These are phyloP conservation scores for Actenoides lindsayi DNA, from an alignment of 2,113 vertebrate species.

Conservation along the genomic window DNA sequence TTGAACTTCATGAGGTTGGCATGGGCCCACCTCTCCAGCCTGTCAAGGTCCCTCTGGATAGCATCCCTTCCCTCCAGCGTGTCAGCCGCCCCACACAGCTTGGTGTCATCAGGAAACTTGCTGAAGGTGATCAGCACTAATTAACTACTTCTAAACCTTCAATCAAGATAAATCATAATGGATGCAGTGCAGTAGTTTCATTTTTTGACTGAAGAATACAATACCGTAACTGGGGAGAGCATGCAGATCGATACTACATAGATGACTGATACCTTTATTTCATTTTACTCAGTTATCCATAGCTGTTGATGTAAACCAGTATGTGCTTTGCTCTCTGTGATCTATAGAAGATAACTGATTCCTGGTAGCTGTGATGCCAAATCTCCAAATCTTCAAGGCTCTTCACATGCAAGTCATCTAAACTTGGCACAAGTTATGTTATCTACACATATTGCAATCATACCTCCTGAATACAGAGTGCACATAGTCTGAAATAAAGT, in stretches of 20 bases:
- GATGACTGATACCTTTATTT: neutral
- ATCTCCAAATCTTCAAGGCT: neutral
- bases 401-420: neutral
- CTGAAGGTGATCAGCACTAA: neutral
- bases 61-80: no score
- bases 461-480: neutral
- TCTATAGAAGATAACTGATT: neutral
- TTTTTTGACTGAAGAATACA: neutral
- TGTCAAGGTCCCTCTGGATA: no score
- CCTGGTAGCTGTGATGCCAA: neutral
- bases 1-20: no score
- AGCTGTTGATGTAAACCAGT: neutral
- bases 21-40: no score
- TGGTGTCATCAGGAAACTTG: no score
- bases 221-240: neutral
- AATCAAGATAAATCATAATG: neutral
- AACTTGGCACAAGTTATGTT: neutral
- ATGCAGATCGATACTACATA: neutral
- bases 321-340: neutral
- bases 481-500: neutral
- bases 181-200: neutral
- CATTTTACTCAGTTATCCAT: neutral
- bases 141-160: neutral
- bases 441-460: neutral
- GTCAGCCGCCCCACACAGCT: no score